phyloP scores from a whole-genome alignment of 2,797 vertebrate species.

The Ficedula albicollis region DNA sequence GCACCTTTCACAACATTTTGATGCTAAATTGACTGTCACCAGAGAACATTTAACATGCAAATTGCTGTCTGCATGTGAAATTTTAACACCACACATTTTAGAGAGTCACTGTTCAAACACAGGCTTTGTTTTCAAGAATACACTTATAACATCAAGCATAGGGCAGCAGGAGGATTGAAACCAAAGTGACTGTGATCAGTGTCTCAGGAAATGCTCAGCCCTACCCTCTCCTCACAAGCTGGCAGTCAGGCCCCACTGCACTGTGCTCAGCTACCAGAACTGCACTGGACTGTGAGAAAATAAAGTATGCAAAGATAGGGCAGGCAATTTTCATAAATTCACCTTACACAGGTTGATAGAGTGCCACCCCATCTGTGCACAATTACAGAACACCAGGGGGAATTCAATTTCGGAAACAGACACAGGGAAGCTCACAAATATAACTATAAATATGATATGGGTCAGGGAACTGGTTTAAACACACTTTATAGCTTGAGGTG shows the following conservation, averaged over 20 bases:
- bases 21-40: background rate
- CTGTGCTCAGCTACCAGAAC: background rate
- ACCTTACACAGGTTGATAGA: background rate
- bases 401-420: background rate
- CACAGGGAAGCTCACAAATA: background rate
- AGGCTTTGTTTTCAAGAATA: background rate
- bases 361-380: rapidly evolving
- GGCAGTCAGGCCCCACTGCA: rapidly evolving
- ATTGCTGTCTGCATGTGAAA: background rate
- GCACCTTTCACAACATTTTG: background rate
- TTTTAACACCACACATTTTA: background rate
- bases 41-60: background rate
- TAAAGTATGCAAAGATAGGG: background rate
- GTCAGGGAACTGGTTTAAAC: background rate
- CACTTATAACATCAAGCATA: rapidly evolving
- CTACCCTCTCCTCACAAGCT: rapidly evolving
- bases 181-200: background rate
- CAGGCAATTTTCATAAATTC: background rate
- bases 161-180: background rate
- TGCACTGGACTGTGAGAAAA: background rate
- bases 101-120: background rate
- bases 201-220: background rate
- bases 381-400: background rate
- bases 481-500: background rate
- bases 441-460: background rate